Base-by-base conservation (phyloP, 64 coral and sea anemone genomes). In the Montipora sp. region DNA sequence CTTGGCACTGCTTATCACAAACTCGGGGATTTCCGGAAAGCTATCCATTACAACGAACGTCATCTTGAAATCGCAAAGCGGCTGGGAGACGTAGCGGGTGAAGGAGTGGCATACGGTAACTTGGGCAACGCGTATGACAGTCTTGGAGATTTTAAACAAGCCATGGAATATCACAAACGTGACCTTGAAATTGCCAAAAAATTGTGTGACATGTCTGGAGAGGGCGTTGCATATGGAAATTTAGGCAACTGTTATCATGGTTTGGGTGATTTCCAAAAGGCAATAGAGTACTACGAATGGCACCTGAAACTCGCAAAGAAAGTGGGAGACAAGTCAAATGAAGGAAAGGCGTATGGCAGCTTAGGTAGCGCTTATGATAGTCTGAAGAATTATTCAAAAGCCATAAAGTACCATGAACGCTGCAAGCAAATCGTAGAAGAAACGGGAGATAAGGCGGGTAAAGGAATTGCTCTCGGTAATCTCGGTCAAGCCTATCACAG, bases 351-450 rank as follows among this genome's bases (percentile, higher is more conserved):
- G 8, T 86, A 72, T 70, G 18, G 59, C 8, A 71, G 27, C 48
- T 45, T 86, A 48, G 83, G 83, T 7, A 67, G 14, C 63, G 83
- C 6, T 7, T 71, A 71, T 65, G 15, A 45, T 8, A 27, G 24
- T 68, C 46, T 86, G 1, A 23, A 63, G 21, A 18, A 86, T 68
- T 67, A 6, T 19, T 11, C 14, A 4, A 69, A 22, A 18, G 83
- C 83, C 9, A 86, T 86, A 11, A 59, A 86, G 15, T 86, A 48
- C 47, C 61, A 44, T 48, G 24, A 65, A 86, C 59, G 44, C 7
- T 8, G 16, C 6, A 45, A 11, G 4, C 16, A 86, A 20, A 86
- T 86, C 44, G 44, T 27, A 4, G 7, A 47, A 48, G 63, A 86
- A 7, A 8, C 48, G 1, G 83, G 61, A 43, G 61, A 71, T 11